Evolutionary conservation across 2,797 vertebrate genomes (phyloP), one percentile per base, ranked within the genome.

Genomic region (Amphiprion clarkii): DNA sequence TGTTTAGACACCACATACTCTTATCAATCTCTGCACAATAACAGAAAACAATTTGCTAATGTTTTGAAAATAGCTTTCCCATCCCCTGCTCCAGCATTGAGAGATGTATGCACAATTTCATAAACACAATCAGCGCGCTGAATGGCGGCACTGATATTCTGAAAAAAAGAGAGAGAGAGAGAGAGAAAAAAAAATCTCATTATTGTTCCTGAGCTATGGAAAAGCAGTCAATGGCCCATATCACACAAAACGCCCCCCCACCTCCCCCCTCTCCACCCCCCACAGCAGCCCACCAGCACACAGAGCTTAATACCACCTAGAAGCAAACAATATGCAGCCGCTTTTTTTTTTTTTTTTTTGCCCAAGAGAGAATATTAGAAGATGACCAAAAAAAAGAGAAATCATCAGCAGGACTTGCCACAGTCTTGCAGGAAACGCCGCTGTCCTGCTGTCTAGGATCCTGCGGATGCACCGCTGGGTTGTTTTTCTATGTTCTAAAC

Each of bases 221-320:
- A 95, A 94, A 93, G 93, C 93, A 94, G 94, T 94, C 93, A 95
- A 94, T 94, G 94, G 94, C 86, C 93, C 94, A 92, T 94, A 94
- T 94, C 94, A 92, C 91, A 90, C 89, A 91, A 87, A 93, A 91
- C 91, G 77, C 82, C 82, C 78, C 85, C 88, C 16, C 51, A 3
- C 5, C 57, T 39, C 77, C 87, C 29, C 21, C 42, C 29, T 3
- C 19, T 6, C 23, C 23, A 12, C 64, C 52, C 14, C 12, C 76
- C 82, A 76, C 87, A 79, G 76, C 74, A 84, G 79, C 90, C 91
- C 91, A 91, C 78, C 67, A 80, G 74, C 88, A 86, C 85, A 88
- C 84, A 84, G 86, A 93, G 90, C 91, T 93, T 93, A 94, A 95
- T 95, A 94, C 87, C 82, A 84, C 81, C 82, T 87, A 90, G 89